Base-by-base conservation (phyloP, 1,140 invertebrate species). In the Solenopsis invicta region DNA sequence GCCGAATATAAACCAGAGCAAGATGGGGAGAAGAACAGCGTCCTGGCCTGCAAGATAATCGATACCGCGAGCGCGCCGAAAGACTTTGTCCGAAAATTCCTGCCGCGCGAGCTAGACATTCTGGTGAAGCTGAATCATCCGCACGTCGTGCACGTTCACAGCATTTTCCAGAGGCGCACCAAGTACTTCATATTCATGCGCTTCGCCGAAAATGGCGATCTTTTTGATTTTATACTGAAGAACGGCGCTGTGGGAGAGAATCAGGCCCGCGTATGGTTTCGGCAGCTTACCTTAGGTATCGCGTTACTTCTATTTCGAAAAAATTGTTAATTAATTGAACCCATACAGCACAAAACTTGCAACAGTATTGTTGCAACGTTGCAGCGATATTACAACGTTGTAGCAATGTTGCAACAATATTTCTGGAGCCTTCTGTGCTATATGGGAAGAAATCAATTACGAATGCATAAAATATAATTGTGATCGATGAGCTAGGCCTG, bases 81-180 rank as follows among this genome's bases (percentile, higher is more conserved):
- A 87, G 97, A 98, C 90, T 98, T 98, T 90, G 95, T 97, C 24
- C 94, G 96, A 9, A 97, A 98, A 93, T 98, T 98, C 94, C 94
- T 98, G 45, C 97, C 97, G 0, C 94, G 97, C 24, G 97, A 98
- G 94, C 94, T 98, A 4, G 96, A 97, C 67, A 96, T 98, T 24
- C 93, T 97, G 13, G 95, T 96, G 18, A 96, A 97, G 90, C 90
- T 98, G 9, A 97, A 97, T 91, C 97, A 98, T 91, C 97, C 97
- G 0, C 96, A 97, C 88, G 96, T 98, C 6, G 96, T 98, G 0
- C 95, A 97, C 85, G 96, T 97, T 29, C 97, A 97, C 45, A 97
- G 97, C 91, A 97, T 97, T 87, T 96, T 97, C 84, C 96, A 97
- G 92, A 95, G 96, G 24, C 95, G 96, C 75, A 95, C 94, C 2